Base-by-base conservation (phyloP, 37 sponge, comb jelly and placozoan species). In the Ianthella basta region DNA sequence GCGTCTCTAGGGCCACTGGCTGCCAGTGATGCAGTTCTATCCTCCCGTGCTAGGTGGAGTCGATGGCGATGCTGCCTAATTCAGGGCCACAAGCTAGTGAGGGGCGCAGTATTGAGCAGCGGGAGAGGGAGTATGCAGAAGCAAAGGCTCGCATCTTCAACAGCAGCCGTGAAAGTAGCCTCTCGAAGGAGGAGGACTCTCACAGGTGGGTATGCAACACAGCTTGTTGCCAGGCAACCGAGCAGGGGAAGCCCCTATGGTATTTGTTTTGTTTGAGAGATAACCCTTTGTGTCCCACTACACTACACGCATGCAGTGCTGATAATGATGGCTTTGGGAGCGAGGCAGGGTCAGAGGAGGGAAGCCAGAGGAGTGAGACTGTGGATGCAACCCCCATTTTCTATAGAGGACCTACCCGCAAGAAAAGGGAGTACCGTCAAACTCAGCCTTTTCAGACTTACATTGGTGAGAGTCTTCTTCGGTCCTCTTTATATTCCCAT, bases 121-220 rank as follows among this genome's bases (percentile, higher is more conserved):
- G 94, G 29, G 94, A 95, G 60, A 87, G 83, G 56, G 96, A 87
- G 36, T 95, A 95, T 79, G 91, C 90, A 67, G 87, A 90, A 39
- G 94, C 91, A 19, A 78, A 91, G 40, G 96, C 96, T 15, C 70
- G 94, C 36, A 95, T 95, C 72, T 95, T 95, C 64, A 95, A 56
- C 70, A 92, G 50, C 50, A 44, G 50, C 8, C 50, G 50, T 8
- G 50, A 44, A 8, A 44, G 50, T 44, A 44, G 50, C 50, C 50
- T 44, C 50, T 44, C 50, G 3, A 44, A 44, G 91, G 55, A 79
- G 83, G 59, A 34, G 65, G 18, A 66, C 81, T 15, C 54, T 80
- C 4, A 56, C 38, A 39, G 68, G 66, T 6, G 33, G 25, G 50
- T 19, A 2, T 53, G 4, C 53, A 55, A 16, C 29, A 13, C 77